These are phyloP conservation scores for Brachyhypopomus occidentalis DNA, from an alignment of 2,113 vertebrate genomes.

Conservation along the genomic window DNA sequence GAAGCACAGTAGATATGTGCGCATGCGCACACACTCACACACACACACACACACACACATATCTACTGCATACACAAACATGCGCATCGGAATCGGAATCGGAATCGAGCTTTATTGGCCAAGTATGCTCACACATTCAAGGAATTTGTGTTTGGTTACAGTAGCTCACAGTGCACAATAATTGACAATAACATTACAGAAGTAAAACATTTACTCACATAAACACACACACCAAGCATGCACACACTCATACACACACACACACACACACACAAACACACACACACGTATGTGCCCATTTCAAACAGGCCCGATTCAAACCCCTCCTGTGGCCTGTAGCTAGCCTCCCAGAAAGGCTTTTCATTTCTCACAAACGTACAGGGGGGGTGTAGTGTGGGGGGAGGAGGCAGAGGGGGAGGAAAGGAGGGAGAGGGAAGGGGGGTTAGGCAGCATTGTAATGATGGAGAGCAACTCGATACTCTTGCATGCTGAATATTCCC, in stretches of 20 bases:
- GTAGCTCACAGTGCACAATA: too few relatives aligned
- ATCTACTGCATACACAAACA: background rate
- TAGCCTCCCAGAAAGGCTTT: conserved; percentile 59
- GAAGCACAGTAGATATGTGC: background rate
- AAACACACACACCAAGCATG: background rate
- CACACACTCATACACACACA: background rate
- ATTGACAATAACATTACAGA: too few relatives aligned
- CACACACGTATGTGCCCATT: conserved; percentile 17
- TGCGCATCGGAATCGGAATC: too few relatives aligned
- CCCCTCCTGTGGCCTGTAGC: conserved; percentile 57
- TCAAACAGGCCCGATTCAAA: conserved; percentile 53
- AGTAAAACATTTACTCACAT: too few relatives aligned
- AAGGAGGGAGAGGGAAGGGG: conserved; percentile 7
- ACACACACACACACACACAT: background rate
- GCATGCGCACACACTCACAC: too few relatives aligned
- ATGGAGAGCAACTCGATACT: conserved; percentile 75
- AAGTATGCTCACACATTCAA: too few relatives aligned
- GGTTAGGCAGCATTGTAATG: conserved; percentile 70
- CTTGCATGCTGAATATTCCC: conserved; percentile 79
- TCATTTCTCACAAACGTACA: conserved; percentile 57
- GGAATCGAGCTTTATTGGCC: too few relatives aligned
- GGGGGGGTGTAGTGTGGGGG: conserved; percentile 51
- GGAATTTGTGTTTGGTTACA: too few relatives aligned
- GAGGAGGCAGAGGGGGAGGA: conserved; percentile 7
- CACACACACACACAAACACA: conserved; percentile 9